Evolutionary conservation across 2,113 vertebrate genomes (phyloP), one percentile per base, ranked within the genome.

Genomic region (Bos javanicus): DNA sequence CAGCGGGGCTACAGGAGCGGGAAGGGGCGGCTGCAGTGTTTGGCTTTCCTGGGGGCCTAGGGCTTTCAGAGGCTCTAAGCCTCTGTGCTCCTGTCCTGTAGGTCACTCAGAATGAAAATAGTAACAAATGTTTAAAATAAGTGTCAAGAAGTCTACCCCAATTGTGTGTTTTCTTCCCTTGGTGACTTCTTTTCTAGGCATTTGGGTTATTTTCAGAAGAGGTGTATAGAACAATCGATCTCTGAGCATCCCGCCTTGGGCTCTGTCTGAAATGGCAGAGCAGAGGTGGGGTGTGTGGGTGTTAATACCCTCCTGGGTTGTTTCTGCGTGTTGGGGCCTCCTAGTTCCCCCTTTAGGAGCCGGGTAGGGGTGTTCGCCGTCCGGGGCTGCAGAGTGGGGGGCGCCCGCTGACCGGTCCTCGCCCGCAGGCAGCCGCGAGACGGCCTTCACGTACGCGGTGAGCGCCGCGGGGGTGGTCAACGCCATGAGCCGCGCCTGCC

Each of bases 381-480:
- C 30, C 1, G 19, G n/a, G 46, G n/a, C 46, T 4, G 59, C 36
- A 3, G 39, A 1, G 21, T 0, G 46, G n/a, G 78, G 84, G 85
- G 50, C 90, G 56, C 64, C 62, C 1, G 39, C 21, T 98, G 97
- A 98, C 96, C 50, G 11, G 23, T 92, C 71, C 71, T 97, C 85
- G 92, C 0, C 50, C 11, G 71, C 99, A 99, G 99, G 99, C 97
- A 99, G 99, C 98, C 99, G 99, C 87, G 99, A 99, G 98, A 99
- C 99, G 0, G 99, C 99, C 0, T 99, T 99, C 98, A 99, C 99
- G 0, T 99, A 99, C 0, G 99, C 99, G 0, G 99, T 99, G 98
- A 99, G 99, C 1, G 99, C 99, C 0, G 99, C 99, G 0, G 99
- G 99, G 14, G 99, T 99, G 96, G 99, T 99, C 83, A 99, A 99